Evolutionary conservation across 2,113 vertebrate species (phyloP), one percentile per base, ranked within the genome.

Genomic region (Epinephelus moara): DNA sequence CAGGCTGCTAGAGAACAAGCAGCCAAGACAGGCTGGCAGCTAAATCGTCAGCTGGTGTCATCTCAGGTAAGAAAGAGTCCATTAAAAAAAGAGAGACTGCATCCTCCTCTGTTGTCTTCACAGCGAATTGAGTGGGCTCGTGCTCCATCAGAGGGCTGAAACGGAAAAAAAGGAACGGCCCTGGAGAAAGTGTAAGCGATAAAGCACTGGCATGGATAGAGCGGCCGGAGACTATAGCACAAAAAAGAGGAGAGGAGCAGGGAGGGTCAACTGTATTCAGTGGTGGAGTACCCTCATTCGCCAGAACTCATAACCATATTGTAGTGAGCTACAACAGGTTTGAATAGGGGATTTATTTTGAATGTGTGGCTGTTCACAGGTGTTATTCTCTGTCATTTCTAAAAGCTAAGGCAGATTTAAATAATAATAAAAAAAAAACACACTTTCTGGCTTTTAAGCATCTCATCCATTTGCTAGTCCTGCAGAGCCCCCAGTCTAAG

Each of bases 21-120:
- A 53, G 62, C 70, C 70, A 73, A 40, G 59, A 60, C 37, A 45
- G 15, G 23, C 61, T 64, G 77, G 78, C 64, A 78, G 57, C 69
- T 47, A 45, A 49, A 67, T 30, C 0, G 2, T 50, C 66, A 67
- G 42, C 49, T 27, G 2, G 72, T 76, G 84, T 70, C 72, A 68
- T 81, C 61, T 56, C 78, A 74, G 79, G 86, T 85, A 85, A 84
- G 63, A 61, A 64, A 68, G 64, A 88, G 82, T 78, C 77, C 30
- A 61, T 82, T 87, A 59, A 85, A 87, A 87, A 74, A 55, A 25
- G 18, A 63, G 27, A 45, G 47, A 69, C 72, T 60, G 52, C 23
- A 69, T 87, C 81, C 69, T 71, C 47, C 80, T 23, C 45, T 78
- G 82, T 72, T 85, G 87, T 92, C 88, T 64, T 75, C 82, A 68